phyloP scores from a whole-genome alignment of 1,140 invertebrate species.

The Diabrotica undecimpunctata region DNA sequence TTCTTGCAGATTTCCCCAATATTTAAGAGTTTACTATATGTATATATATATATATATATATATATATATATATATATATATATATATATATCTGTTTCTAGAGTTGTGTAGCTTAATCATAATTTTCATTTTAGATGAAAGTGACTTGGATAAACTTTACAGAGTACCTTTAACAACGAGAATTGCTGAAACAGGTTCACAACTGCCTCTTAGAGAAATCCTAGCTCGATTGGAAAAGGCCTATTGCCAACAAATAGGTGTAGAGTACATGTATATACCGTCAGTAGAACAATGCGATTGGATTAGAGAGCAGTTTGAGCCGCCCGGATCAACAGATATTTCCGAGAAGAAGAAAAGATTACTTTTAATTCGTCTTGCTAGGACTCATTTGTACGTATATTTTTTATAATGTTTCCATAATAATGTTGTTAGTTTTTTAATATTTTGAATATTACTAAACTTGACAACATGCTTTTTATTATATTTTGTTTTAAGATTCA shows the following conservation, averaged over 20 bases:
- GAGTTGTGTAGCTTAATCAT: too few relatives aligned
- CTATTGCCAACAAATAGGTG: slow-evolving; percentile 85
- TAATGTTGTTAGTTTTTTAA: background rate
- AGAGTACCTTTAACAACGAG: slow-evolving; percentile 95
- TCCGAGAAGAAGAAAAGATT: slow-evolving; percentile 86
- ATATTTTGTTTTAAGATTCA: too few relatives aligned
- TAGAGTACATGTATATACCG: slow-evolving; percentile 99
- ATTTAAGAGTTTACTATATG: too few relatives aligned
- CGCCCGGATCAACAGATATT: slow-evolving; percentile 84
- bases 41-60: too few relatives aligned
- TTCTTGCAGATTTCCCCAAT: too few relatives aligned
- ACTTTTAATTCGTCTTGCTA: slow-evolving; percentile 78
- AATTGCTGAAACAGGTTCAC: slow-evolving; percentile 88
- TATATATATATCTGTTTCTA: too few relatives aligned
- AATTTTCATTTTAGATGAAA: slow-evolving; percentile 91
- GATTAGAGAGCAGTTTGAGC: slow-evolving; percentile 94
- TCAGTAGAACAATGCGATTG: slow-evolving; percentile 95
- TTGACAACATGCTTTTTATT: too few relatives aligned
- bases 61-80: too few relatives aligned
- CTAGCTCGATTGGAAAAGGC: slow-evolving; percentile 82
- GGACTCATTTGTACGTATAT: slow-evolving; percentile 54
- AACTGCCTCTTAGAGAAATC: slow-evolving; percentile 87
- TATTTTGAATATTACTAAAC: too few relatives aligned
- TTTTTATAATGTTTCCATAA: background rate
- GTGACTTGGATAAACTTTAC: slow-evolving; percentile 93